Conservation (phyloP, 2,797 vertebrate species). For the Jordanella pulchra region DNA sequence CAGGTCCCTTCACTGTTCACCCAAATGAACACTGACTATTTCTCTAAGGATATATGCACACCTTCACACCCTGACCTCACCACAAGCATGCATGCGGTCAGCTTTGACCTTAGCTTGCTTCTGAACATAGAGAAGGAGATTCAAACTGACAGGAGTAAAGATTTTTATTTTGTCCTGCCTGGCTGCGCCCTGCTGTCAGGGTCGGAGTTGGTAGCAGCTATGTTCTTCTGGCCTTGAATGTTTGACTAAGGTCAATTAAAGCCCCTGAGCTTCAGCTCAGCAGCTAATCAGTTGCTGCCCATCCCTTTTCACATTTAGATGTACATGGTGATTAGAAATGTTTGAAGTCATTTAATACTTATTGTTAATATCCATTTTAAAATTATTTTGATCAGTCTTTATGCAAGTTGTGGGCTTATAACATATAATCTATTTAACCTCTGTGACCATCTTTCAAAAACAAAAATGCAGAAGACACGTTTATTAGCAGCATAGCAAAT, state of each 20-base stretch:
- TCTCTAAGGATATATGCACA: neutral
- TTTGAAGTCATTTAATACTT: neutral
- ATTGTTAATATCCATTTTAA: neutral
- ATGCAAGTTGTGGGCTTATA: neutral
- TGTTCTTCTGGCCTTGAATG: neutral
- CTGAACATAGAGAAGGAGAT: neutral
- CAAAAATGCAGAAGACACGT: neutral
- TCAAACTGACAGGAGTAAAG: constrained; percentile 2
- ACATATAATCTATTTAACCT: neutral
- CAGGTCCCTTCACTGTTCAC: neutral
- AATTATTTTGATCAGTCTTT: neutral
- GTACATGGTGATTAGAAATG: neutral
- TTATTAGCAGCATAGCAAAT: neutral
- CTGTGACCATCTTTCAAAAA: neutral
- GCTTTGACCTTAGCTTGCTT: neutral
- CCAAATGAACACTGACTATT: neutral
- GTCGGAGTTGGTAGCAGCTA: neutral
- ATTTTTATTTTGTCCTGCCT: constrained; percentile 5
- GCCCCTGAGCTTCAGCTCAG: neutral
- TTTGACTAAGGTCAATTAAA: constrained; percentile 1
- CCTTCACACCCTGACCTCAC: neutral
- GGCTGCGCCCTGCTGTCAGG: neutral
- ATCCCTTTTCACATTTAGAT: neutral
- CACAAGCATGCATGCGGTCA: neutral
- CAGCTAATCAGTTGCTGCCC: neutral